Percentiles rank a stretch among this genome's conserved stretches.
Evolutionary conservation across 2,113 vertebrate species (phyloP).

Genomic region (Paradisaea rubra): DNA sequence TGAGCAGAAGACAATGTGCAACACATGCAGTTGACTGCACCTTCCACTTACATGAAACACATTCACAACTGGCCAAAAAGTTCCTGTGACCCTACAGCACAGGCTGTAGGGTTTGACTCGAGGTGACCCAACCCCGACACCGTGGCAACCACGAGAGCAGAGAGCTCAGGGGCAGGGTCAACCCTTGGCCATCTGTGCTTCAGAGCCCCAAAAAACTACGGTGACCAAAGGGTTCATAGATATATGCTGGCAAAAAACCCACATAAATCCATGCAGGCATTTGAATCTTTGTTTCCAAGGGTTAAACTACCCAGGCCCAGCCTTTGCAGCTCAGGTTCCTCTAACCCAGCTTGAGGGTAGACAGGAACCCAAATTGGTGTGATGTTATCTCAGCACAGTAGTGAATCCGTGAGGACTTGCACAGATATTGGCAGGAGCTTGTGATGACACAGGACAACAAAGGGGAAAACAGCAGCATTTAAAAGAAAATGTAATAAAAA

Average conservation of each 20-base stretch:
- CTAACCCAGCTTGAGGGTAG: neutral
- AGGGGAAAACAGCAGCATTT: neutral
- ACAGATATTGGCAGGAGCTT: neutral
- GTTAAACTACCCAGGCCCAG: neutral
- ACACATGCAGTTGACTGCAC: accelerated
- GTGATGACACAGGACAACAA: neutral
- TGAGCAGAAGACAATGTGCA: accelerated
- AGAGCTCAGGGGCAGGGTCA: neutral
- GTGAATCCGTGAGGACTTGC: neutral
- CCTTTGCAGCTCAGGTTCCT: neutral
- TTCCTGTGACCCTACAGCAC: neutral
- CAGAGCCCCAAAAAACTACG: neutral
- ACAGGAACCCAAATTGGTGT: neutral
- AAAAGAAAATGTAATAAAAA: neutral
- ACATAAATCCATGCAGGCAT: neutral
- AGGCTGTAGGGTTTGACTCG: neutral
- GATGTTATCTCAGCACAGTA: neutral
- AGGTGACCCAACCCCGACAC: neutral
- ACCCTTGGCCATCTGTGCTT: neutral
- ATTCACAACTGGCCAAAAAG: neutral
- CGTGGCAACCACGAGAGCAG: accelerated
- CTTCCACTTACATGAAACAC: neutral
- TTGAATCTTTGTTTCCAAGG: neutral
- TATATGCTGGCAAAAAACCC: accelerated
- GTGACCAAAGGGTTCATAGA: neutral